Conservation (phyloP, 2,888 invertebrate species). For the Tipula vernalis region DNA sequence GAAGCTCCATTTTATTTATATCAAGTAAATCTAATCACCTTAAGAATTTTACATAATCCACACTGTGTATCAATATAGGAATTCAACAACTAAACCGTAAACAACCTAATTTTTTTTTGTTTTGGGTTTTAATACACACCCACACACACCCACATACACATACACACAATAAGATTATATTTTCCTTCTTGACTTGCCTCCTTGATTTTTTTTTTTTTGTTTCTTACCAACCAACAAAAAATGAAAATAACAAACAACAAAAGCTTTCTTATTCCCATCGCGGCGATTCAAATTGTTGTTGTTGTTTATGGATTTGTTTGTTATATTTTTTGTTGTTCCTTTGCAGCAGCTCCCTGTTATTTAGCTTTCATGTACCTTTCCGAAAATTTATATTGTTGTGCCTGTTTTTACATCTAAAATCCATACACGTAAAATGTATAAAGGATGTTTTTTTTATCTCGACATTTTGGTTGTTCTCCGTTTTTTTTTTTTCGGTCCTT, state of each 20-base stretch:
- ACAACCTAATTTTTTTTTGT: neutral
- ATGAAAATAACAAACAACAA: neutral
- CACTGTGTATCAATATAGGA: neutral
- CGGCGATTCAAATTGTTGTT: neutral
- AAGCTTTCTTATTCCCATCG: neutral
- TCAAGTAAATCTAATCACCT: slow-evolving; percentile 4
- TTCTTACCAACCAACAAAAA: neutral
- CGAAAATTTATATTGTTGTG: neutral
- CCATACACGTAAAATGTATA: neutral
- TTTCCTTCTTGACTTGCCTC: neutral
- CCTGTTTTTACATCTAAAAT: neutral
- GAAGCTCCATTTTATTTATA: neutral
- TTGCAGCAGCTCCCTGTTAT: neutral
- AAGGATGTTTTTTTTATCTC: neutral
- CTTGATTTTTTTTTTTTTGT: neutral
- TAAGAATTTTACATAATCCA: neutral
- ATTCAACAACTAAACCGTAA: slow-evolving; percentile 4
- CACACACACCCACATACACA: neutral
- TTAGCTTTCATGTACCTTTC: neutral
- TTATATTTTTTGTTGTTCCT: neutral
- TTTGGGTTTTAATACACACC: neutral
- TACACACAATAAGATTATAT: neutral
- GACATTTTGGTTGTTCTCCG: neutral
- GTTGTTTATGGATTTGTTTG: neutral
- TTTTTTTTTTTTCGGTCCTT: neutral